Conservation (phyloP, 2,888 invertebrate genomes). For the Villa cingulata region DNA sequence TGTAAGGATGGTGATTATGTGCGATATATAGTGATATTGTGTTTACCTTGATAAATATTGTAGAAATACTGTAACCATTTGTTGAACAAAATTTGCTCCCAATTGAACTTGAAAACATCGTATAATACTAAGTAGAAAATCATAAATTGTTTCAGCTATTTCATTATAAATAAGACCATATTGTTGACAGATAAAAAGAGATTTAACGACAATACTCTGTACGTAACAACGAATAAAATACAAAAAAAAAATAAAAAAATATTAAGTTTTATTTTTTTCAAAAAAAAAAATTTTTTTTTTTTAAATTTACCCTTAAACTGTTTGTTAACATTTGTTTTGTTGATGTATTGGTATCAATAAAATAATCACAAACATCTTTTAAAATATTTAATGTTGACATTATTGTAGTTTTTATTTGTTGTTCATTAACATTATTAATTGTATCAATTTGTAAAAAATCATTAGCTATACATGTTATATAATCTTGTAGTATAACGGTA, state of each 20-base stretch:
- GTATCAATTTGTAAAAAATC: constrained; percentile 29
- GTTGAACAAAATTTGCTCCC: constrained; percentile 30
- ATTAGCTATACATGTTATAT: constrained; percentile 27
- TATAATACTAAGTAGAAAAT: constrained; percentile 32
- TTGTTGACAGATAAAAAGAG: constrained; percentile 30
- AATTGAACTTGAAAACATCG: constrained; percentile 32
- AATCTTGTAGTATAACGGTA: constrained; percentile 27
- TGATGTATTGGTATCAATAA: constrained; percentile 28
- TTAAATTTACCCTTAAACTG: constrained; percentile 27
- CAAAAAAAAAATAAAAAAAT: not conserved
- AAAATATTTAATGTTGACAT: constrained; percentile 27
- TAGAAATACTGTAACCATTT: constrained; percentile 34
- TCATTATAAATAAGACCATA: constrained; percentile 28
- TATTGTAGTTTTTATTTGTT: constrained; percentile 27
- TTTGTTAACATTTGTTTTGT: constrained; percentile 33
- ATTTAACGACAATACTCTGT: constrained; percentile 32
- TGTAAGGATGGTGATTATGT: not conserved
- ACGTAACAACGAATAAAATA: no score
- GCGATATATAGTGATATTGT: not conserved
- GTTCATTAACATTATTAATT: constrained; percentile 19
- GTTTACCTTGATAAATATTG: constrained; percentile 29
- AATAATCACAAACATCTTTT: constrained; percentile 30
- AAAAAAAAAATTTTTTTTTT: not conserved
- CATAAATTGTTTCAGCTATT: constrained; percentile 28
- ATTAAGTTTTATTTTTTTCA: not conserved